Percentiles rank a stretch among this genome's conserved stretches.
Evolutionary conservation across 1,140 invertebrate species (phyloP).

Genomic region (Drosophila burlai): DNA sequence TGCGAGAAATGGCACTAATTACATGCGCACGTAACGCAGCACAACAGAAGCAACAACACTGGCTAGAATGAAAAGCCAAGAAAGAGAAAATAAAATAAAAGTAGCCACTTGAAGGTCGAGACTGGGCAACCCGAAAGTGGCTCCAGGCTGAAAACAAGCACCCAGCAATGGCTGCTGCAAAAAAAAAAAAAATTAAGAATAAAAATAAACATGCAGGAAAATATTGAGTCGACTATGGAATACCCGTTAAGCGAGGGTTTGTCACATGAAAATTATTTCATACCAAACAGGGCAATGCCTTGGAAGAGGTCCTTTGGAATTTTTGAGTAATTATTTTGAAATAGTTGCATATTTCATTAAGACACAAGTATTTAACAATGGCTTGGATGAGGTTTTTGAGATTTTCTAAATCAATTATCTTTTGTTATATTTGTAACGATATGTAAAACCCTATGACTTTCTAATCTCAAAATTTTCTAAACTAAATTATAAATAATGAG

Average conservation of each 20-base stretch:
- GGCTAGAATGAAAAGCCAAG: constrained; percentile 27
- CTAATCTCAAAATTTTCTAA: neutral
- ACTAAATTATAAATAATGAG: too few relatives aligned
- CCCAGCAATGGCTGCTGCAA: constrained; percentile 6
- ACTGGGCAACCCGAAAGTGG: constrained; percentile 24
- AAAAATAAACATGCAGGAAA: constrained; percentile 15
- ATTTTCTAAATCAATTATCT: too few relatives aligned
- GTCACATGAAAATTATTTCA: neutral
- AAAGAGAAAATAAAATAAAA: constrained; percentile 54
- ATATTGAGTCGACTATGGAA: neutral
- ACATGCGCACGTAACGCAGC: constrained; percentile 64
- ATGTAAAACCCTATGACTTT: too few relatives aligned
- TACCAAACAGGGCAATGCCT: neutral
- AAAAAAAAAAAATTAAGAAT: constrained; percentile 6
- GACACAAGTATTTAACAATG: too few relatives aligned
- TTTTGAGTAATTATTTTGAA: neutral
- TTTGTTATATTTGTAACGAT: too few relatives aligned
- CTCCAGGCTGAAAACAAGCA: constrained; percentile 19
- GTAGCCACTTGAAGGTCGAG: constrained; percentile 74
- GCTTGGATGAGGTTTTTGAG: too few relatives aligned
- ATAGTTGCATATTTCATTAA: too few relatives aligned
- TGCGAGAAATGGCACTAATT: constrained; percentile 80
- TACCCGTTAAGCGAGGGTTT: neutral
- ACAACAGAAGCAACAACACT: constrained; percentile 35
- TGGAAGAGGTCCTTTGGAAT: fast-evolving